Base-by-base conservation (phyloP, 2,888 invertebrate species). In the Epiblema foenella region DNA sequence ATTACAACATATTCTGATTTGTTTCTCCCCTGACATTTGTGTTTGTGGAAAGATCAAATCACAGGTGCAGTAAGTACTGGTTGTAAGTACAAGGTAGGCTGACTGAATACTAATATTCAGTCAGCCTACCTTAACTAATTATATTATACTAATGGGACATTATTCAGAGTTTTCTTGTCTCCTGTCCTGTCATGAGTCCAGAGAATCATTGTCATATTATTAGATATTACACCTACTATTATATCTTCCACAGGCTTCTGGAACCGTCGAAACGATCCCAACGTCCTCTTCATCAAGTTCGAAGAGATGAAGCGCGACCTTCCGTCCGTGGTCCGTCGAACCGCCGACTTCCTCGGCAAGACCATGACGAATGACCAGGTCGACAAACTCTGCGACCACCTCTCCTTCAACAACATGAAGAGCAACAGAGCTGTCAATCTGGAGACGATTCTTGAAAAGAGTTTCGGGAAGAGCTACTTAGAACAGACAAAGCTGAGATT, bases 321-420 rank as follows among this genome's bases (percentile, higher is more conserved):
- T 20, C 91, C 94, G 0, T 93, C 93, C 0, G 95, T 95, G 0
- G 94, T 98, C 10, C 87, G 93, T 37, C 94, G 95, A 81, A 96
- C 98, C 24, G 97, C 97, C 0, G 81, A 91, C 3, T 98, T 98
- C 84, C 89, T 98, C 18, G 94, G 94, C 8, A 96, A 96, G 82
- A 84, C 88, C 11, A 85, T 97, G 17, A 94, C 94, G 0, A 95
- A 96, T 0, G 94, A 95, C 7, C 95, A 97, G 79, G 90, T 97
- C 1, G 89, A 94, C 4, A 89, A 91, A n/a, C 94, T 98, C 0
- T 95, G 95, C 73, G 95, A 96, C 2, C 96, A 98, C 81, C 94
- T 98, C 20, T 95, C 96, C 59, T 98, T 98, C 84, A 94, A 95
- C 64, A 96, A 95, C 77, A 98, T 98, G 98, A 96, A 96, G 80